Evolutionary conservation across 2,113 vertebrate species (phyloP).

Genomic region (Smithornis capensis): DNA sequence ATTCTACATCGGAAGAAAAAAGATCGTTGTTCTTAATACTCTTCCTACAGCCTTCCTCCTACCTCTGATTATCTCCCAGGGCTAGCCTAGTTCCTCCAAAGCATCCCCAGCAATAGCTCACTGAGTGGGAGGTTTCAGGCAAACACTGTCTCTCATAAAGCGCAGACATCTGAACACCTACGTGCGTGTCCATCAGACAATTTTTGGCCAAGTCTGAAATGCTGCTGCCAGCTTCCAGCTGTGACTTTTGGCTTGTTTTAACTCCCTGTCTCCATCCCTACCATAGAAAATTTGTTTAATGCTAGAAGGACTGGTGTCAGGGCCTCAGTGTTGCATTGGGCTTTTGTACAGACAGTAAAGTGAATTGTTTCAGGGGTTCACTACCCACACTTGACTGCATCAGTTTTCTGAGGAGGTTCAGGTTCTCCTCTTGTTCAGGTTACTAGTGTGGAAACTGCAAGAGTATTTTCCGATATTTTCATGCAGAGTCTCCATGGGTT

Average conservation of each 20-base stretch:
- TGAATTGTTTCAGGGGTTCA: not conserved
- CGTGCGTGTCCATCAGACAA: not conserved
- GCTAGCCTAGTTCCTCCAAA: not conserved
- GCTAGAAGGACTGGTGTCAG: not conserved
- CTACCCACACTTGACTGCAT: not conserved
- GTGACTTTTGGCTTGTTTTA: slow-evolving; percentile 6
- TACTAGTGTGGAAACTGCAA: not conserved
- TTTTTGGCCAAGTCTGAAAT: not conserved
- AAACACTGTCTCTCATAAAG: not conserved
- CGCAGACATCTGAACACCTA: not conserved
- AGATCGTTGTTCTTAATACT: not conserved
- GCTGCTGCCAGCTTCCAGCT: slow-evolving; percentile 41
- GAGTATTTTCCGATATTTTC: not conserved
- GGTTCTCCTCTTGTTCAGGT: not conserved
- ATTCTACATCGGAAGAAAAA: not conserved
- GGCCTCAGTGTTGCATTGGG: not conserved
- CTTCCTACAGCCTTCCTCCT: not conserved
- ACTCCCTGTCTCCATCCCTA: not conserved
- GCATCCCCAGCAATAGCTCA: fast-evolving
- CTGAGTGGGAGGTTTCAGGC: not conserved
- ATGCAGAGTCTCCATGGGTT: not conserved
- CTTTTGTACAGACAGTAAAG: not conserved
- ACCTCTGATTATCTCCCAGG: not conserved
- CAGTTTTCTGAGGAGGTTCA: not conserved
- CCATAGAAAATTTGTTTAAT: slow-evolving; percentile 26